Base-by-base conservation (phyloP, 2,113 vertebrate species). In the Crotalus tigris region DNA sequence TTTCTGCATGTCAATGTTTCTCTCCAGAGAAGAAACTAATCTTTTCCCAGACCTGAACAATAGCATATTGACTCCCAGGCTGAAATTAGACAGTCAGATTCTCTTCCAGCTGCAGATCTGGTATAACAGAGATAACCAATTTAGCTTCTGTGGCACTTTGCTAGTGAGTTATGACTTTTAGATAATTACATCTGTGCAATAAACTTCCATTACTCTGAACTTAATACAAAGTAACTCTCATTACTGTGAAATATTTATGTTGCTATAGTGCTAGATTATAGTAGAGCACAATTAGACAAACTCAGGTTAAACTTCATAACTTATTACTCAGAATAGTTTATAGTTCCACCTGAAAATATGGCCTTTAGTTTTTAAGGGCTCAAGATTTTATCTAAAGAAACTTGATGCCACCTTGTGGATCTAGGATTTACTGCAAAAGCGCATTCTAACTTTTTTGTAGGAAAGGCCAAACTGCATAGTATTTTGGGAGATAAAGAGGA, bases 351-450 rank as follows among this genome's bases (percentile, higher is more conserved):
- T 89, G 64, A 29, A n/a, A 17, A 58, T 81, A 89, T 15, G 2
- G n/a, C 13, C 24, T 29, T 51, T 44, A 29, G 44, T 11, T 59
- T 1, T 33, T 85, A 21, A 15, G 4, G 39, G 13, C 87, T 88
- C 29, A 55, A 88, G 51, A n/a, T 26, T 88, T 26, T 93, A 93
- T 44, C 17, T 91, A n/a, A 53, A 93, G 96, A 85, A 86, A 87
- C 59, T 44, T 19, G 92, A 29, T 93, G 93, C 97, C 98, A 97
- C 94, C 97, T 46, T 91, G 97, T 97, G 98, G 97, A 4, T 0
- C 0, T 0, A 2, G 1, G 0, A 0, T 12, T 5, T 64, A 91
- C 92, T 96, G 51, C 61, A 64, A 3, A 4, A 33, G 9, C 15
- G 13, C 23, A 57, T 7, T 33, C 75, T 23, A 46, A 39, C 11